phyloP scores from a whole-genome alignment of 1,140 invertebrate genomes.

The Leguminivora glycinivorella region DNA sequence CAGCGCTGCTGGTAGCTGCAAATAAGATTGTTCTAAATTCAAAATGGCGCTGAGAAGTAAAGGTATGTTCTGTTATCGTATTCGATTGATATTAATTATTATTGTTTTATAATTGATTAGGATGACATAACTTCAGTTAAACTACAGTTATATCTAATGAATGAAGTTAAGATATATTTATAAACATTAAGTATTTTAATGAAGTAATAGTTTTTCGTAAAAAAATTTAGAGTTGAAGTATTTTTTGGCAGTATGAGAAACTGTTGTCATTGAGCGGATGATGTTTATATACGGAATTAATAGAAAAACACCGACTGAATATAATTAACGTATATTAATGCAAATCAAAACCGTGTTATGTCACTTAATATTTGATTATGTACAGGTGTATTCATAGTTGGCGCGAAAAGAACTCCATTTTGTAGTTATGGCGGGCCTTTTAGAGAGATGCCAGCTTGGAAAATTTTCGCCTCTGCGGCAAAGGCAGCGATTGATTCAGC shows the following conservation, averaged over 20 bases:
- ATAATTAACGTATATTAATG: background rate
- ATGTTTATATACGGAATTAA: background rate
- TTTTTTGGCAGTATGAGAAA: background rate
- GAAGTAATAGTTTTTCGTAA: no score
- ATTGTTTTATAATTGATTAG: background rate
- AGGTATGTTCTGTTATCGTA: conserved; percentile 39
- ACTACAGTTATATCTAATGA: background rate
- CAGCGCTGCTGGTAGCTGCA: background rate
- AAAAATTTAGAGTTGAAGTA: background rate
- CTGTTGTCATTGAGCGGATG: background rate
- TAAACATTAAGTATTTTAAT: background rate
- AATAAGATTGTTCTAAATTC: background rate
- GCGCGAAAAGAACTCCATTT: conserved; percentile 69
- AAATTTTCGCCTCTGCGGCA: conserved; percentile 61
- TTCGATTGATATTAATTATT: background rate
- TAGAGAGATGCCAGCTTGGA: conserved; percentile 55
- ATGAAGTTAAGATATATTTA: background rate
- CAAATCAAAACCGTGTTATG: conserved; percentile 2
- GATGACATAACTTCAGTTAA: background rate
- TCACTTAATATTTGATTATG: conserved; percentile 57
- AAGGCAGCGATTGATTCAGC: conserved; percentile 56
- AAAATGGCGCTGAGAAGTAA: conserved; percentile 41
- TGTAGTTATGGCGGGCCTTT: conserved; percentile 62
- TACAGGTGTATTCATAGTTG: conserved; percentile 63
- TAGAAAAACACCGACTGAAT: background rate